Conservation (phyloP, 1,140 invertebrate genomes). For the Drosophila rhopaloa region DNA sequence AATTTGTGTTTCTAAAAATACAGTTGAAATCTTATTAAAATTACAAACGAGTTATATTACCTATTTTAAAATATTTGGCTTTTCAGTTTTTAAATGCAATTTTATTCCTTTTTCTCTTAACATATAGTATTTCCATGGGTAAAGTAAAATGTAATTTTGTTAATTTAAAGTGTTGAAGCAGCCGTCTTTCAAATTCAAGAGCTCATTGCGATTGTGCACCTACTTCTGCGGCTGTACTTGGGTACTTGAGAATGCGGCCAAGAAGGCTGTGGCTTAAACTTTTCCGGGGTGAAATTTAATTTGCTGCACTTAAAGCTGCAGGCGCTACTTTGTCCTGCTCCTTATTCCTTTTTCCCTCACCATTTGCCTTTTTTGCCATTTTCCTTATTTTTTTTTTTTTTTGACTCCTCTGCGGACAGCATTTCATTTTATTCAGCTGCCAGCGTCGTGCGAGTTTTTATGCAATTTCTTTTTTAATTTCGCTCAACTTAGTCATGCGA, state of each 20-base stretch:
- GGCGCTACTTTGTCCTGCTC: conserved; percentile 6
- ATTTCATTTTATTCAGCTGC: conserved; percentile 48
- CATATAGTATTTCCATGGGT: too few relatives aligned
- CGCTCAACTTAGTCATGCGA: conserved; percentile 71
- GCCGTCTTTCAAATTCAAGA: not conserved
- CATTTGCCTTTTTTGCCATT: conserved; percentile 5
- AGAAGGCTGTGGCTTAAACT: conserved; percentile 19
- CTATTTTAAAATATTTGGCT: too few relatives aligned
- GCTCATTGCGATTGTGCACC: not conserved
- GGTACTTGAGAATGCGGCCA: conserved; percentile 35
- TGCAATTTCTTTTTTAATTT: conserved; percentile 78
- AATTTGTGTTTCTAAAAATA: too few relatives aligned
- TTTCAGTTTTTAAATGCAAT: too few relatives aligned
- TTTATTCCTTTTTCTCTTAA: too few relatives aligned
- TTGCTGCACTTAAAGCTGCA: conserved; percentile 70
- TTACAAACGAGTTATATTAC: too few relatives aligned
- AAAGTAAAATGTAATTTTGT: too few relatives aligned
- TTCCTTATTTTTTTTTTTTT: conserved; percentile 7
- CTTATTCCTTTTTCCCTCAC: not conserved
- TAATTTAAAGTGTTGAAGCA: not conserved
- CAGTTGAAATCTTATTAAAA: too few relatives aligned
- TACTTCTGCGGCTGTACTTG: not conserved
- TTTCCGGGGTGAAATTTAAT: conserved; percentile 56
- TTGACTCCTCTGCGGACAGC: conserved; percentile 33
- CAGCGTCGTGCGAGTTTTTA: conserved; percentile 39